Evolutionary conservation across 2,888 invertebrate species (phyloP).

Genomic region (Theodoxus fluviatilis): DNA sequence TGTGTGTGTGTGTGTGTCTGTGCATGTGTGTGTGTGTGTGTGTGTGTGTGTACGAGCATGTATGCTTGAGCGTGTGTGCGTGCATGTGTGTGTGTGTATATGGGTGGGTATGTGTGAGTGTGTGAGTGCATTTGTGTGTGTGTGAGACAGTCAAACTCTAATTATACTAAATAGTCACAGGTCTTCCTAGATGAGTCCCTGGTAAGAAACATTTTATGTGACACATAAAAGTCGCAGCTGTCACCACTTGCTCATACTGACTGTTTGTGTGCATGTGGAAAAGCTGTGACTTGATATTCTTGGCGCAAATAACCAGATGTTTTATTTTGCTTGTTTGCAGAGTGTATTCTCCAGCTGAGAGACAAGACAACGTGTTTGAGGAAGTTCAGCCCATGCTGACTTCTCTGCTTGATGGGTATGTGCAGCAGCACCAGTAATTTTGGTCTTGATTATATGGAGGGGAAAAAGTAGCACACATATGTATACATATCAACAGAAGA

Average conservation of each 20-base stretch:
- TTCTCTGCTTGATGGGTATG: conserved; percentile 59
- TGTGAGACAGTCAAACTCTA: too few species aligned
- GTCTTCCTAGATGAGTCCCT: too few species aligned
- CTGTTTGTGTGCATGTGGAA: not conserved
- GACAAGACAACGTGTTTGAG: conserved; percentile 55
- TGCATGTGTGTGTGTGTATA: not conserved
- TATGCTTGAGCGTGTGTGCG: not conserved
- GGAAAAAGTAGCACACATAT: too few species aligned
- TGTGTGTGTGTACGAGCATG: conserved; percentile 9
- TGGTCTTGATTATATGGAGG: not conserved
- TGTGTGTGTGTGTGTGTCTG: not conserved
- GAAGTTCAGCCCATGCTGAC: conserved; percentile 60
- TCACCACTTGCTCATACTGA: too few species aligned
- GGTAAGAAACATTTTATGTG: too few species aligned
- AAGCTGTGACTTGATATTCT: too few species aligned
- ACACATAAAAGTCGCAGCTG: too few species aligned
- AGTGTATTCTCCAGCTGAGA: conserved; percentile 49
- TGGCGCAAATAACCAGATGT: too few species aligned
- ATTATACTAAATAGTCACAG: too few species aligned
- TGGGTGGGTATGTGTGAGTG: not conserved
- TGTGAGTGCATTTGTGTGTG: not conserved
- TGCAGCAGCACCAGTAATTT: not conserved
- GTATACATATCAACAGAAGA: too few species aligned
- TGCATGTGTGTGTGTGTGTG: conserved; percentile 13
- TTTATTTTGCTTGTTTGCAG: conserved; percentile 33